Evolutionary conservation across 53 echinoderm and acorn worm species (phyloP), one percentile per base, ranked within the genome.

Genomic region (Paelopatides confundens): DNA sequence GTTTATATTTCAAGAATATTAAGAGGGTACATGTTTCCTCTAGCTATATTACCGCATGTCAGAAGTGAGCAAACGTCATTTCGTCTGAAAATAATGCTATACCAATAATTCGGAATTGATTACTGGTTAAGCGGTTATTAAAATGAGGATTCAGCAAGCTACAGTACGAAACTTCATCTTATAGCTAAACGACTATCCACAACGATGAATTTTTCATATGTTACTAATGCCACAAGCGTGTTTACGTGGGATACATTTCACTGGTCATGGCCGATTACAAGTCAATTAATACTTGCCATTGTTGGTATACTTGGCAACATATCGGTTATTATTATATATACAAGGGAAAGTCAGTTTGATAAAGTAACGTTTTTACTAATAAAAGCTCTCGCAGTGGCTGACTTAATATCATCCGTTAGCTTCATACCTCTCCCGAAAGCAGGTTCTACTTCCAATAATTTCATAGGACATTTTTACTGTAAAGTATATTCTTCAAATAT

Each of bases 311-410:
- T 21, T 21, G 71, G 71, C 33, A 70, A 70, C 21, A 23, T 31
- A 6, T 27, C 21, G 23, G 71, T 70, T 6, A 36, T 70, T 21
- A 70, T 70, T 3, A 21, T 70, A 9, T 70, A 70, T 21, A 29
- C 71, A n/a, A 32, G 71, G 12, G 31, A 70, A 35, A 35, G 37
- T 21, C 71, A 31, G 5, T n/a, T 35, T 23, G 21, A 35, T 6
- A 70, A 31, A 18, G 71, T 33, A 5, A 70, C 92, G 23, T 87
- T 87, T 35, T 79, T 83, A 28, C 87, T 91, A 74, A 91, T 91
- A 81, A 66, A 87, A 39, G 71, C 92, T 0, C 82, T 91, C 18
- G 92, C 88, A 4, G 88, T 37, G 4, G 82, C 91, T 27, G 88
- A 91, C 34, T 49, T 91, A 21, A 70, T 70, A 18, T 33, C 71